These are phyloP conservation scores for Nomada fucata DNA, from an alignment of 2,888 invertebrate genomes.

Conservation along the genomic window DNA sequence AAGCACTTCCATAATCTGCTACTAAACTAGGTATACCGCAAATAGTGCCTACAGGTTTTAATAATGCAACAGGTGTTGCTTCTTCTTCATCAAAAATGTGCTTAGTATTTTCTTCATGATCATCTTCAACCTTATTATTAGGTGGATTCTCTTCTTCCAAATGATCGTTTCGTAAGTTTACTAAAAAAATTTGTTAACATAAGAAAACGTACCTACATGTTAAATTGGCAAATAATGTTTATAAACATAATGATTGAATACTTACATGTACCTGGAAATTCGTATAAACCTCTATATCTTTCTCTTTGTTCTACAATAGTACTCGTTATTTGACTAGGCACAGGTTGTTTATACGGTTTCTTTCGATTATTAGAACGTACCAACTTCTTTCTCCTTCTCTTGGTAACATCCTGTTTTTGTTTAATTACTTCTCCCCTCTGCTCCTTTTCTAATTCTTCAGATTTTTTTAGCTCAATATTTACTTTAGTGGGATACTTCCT, in stretches of 20 bases:
- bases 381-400: slow-evolving; percentile 57
- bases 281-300: slow-evolving; percentile 82
- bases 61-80: background rate
- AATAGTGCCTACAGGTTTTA: slow-evolving; percentile 27
- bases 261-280: slow-evolving; percentile 85
- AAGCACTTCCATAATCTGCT: slow-evolving; percentile 78
- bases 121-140: slow-evolving; percentile 8
- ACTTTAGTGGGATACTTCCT: slow-evolving; percentile 90
- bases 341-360: slow-evolving; percentile 54
- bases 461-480: slow-evolving; percentile 88
- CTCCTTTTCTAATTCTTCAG: slow-evolving; percentile 88
- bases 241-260: slow-evolving; percentile 13
- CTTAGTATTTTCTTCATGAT: slow-evolving; percentile 22
- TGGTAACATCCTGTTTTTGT: slow-evolving; percentile 79
- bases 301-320: slow-evolving; percentile 30
- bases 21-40: slow-evolving; percentile 72
- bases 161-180: slow-evolving; percentile 24
- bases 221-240: background rate
- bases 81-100: slow-evolving; percentile 70
- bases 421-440: slow-evolving; percentile 90
- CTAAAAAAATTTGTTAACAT: slow-evolving; percentile 30
- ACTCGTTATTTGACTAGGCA: background rate
- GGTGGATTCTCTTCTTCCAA: slow-evolving; percentile 1
- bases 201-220: background rate
- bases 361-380: slow-evolving; percentile 83